These are phyloP conservation scores for Limenitis camilla DNA, from an alignment of 2,888 invertebrate genomes.

Conservation along the genomic window DNA sequence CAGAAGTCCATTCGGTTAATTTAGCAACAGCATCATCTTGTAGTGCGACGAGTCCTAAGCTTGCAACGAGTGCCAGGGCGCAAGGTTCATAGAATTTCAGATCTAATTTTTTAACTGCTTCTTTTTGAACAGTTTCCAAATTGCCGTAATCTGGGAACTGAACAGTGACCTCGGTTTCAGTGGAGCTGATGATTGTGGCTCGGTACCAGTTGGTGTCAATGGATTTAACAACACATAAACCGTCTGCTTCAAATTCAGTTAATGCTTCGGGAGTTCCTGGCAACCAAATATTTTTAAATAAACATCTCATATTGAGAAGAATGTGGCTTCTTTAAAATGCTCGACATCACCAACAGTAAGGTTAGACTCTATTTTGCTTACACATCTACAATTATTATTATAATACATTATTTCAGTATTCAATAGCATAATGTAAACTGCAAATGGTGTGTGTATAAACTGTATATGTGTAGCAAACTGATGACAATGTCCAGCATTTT, in stretches of 20 bases:
- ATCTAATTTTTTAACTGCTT: conserved; percentile 64
- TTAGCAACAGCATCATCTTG: conserved; percentile 52
- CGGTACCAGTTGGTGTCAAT: conserved; percentile 83
- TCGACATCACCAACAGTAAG: too few relatives aligned
- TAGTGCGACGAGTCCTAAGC: conserved; percentile 54
- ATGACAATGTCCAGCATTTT: too few relatives aligned
- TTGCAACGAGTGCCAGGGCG: conserved; percentile 51
- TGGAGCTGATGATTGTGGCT: conserved; percentile 65
- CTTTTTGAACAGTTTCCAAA: conserved; percentile 68
- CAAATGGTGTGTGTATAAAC: too few relatives aligned
- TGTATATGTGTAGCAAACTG: too few relatives aligned
- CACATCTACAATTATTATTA: too few relatives aligned
- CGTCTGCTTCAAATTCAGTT: conserved; percentile 61
- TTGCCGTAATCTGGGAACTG: conserved; percentile 83
- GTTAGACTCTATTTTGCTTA: too few relatives aligned
- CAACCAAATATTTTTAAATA: conserved; percentile 10
- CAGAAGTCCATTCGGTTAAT: conserved; percentile 57
- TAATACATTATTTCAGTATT: too few relatives aligned
- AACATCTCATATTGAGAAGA: not conserved
- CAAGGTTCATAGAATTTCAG: conserved; percentile 61
- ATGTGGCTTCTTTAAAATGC: not conserved
- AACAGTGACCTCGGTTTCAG: conserved; percentile 63
- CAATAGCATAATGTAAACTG: too few relatives aligned
- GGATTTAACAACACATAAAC: conserved; percentile 77
- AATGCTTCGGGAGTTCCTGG: conserved; percentile 55